Percentiles rank a stretch among this genome's conserved stretches.
Evolutionary conservation across 2,888 invertebrate genomes (phyloP).

Genomic region (Lasius platythorax): DNA sequence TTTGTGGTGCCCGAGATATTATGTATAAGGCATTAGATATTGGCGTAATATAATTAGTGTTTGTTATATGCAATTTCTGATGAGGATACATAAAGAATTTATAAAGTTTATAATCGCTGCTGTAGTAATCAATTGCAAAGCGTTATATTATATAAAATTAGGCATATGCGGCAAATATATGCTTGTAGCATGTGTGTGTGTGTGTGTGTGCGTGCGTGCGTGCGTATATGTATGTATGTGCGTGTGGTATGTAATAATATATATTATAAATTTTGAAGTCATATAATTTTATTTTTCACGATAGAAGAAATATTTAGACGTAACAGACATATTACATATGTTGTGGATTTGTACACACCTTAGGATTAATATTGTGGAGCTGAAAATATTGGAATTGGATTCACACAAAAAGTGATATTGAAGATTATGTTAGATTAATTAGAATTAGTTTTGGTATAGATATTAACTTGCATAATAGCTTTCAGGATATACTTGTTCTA

Average conservation of each 20-base stretch:
- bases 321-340: slow-evolving; percentile 5
- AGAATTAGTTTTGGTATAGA: slow-evolving; percentile 23
- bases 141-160: slow-evolving; percentile 68
- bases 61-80: slow-evolving; percentile 67
- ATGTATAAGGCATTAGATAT: slow-evolving; percentile 34
- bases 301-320: slow-evolving; percentile 15
- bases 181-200: slow-evolving; percentile 24
- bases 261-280: slow-evolving; percentile 32
- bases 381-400: slow-evolving; percentile 39
- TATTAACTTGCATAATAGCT: slow-evolving; percentile 23
- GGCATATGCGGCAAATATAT: slow-evolving; percentile 49
- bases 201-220: neutral
- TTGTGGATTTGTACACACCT: slow-evolving; percentile 34
- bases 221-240: neutral
- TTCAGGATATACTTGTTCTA: slow-evolving; percentile 23
- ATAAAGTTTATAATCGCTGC: slow-evolving; percentile 59
- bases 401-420: slow-evolving; percentile 4
- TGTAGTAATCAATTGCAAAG: slow-evolving; percentile 55
- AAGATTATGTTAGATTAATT: slow-evolving; percentile 32
- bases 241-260: neutral
- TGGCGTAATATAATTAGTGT: slow-evolving; percentile 61
- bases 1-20: slow-evolving; percentile 22
- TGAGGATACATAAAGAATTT: slow-evolving; percentile 59
- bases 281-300: slow-evolving; percentile 39
- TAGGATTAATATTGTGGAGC: slow-evolving; percentile 5